Base-by-base conservation (phyloP, 1,140 invertebrate species). In the Probaryconus sp. region DNA sequence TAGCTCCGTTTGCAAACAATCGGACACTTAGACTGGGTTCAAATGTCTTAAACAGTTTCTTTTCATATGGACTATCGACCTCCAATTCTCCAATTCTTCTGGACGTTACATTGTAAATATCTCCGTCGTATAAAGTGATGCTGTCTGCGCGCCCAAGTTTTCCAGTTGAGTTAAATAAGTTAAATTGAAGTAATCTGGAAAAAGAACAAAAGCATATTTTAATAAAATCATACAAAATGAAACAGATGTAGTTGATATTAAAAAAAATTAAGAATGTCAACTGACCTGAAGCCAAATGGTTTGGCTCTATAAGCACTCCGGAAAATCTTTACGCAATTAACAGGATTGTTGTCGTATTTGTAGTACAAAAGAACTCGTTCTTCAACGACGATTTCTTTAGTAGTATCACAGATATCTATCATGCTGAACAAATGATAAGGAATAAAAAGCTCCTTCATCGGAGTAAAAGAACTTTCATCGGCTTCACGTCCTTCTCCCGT, bases 271-370 rank as follows among this genome's bases (percentile, higher is more conserved):
- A 43, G 40, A 38, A 20, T 26, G 35, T 6, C 3, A 53, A 48
- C 6, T 20, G 11, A 91, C 90, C 91, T 90, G 77, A 98, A 96
- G 11, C 96, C 96, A 80, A 97, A 92, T 4, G 94, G 94, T 82
- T 97, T 97, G 0, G 94, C 91, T 78, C 93, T 89, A 61, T 92
- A 94, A 30, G 91, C 90, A 72, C 94, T 96, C 30, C 93, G 93
- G 78, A 99, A 98, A 75, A 99, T 97, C 87, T 99, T 99, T 0
- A 99, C 95, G 85, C 98, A 99, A 83, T 98, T 98, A 0, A 98
- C 94, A 0, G 96, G 94, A 85, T 93, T 92, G 78, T 98, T 98
- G 72, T 98, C 96, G 76, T 99, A 99, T 84, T 98, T 99, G 85
- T 98, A 99, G 84, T 98, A 99, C 0, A 99, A 75, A 2, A 99